Evolutionary conservation across 2,888 invertebrate species (phyloP).

Genomic region (Automeris io): DNA sequence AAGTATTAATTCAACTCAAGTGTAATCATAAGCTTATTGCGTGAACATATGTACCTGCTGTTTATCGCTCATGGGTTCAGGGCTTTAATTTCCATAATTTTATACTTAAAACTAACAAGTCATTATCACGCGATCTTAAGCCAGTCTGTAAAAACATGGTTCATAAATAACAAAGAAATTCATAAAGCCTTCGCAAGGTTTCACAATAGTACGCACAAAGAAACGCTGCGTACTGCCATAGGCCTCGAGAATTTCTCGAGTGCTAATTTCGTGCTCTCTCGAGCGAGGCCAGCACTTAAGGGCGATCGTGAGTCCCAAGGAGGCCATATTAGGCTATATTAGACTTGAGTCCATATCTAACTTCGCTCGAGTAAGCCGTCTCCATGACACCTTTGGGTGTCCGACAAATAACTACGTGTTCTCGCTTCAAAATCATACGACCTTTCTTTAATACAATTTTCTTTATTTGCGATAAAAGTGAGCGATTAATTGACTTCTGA

Average conservation of each 20-base stretch:
- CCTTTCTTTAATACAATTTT: no score
- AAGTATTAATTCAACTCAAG: no score
- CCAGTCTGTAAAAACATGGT: no score
- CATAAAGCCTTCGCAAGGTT: neutral
- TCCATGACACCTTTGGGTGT: constrained; percentile 66
- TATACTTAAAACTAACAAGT: no score
- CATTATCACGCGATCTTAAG: no score
- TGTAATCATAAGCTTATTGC: no score
- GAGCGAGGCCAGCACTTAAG: constrained; percentile 51
- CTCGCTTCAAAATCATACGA: no score
- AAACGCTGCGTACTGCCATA: constrained; percentile 16
- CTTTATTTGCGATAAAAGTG: no score
- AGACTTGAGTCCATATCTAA: constrained; percentile 32
- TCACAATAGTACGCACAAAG: constrained; percentile 5
- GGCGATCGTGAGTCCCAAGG: constrained; percentile 42
- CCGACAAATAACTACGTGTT: constrained; percentile 37
- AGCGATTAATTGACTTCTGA: no score
- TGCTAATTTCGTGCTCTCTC: constrained; percentile 53
- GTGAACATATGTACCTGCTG: no score
- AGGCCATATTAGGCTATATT: constrained; percentile 49
- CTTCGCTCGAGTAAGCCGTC: constrained; percentile 43
- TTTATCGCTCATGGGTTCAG: no score
- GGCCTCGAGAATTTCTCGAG: constrained; percentile 31
- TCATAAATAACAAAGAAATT: constrained; percentile 2
- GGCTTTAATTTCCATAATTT: no score